Conservation (phyloP, 2,888 invertebrate genomes). For the Sepioteuthis lessoniana region DNA sequence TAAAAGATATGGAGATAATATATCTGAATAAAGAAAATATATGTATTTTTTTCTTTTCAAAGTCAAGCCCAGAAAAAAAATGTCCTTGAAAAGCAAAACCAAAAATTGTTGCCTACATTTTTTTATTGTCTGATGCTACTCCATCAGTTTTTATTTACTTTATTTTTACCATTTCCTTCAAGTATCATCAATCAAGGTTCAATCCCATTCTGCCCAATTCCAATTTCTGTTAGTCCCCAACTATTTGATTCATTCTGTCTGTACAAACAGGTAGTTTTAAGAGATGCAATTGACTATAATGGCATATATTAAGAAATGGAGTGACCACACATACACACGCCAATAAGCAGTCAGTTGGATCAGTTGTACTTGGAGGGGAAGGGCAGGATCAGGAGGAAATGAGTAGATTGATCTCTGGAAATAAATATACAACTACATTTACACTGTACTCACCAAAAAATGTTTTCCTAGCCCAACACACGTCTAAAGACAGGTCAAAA, state of each 20-base stretch:
- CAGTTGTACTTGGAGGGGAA: neutral
- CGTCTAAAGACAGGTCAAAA: neutral
- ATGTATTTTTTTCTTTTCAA: neutral
- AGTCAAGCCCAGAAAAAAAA: neutral
- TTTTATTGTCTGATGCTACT: neutral
- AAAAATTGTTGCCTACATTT: neutral
- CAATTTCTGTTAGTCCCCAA: neutral
- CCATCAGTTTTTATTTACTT: neutral
- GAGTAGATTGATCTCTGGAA: slow-evolving; percentile 17
- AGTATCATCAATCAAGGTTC: neutral
- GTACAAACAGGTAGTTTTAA: neutral
- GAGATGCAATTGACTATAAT: neutral
- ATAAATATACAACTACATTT: no score
- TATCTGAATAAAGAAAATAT: no score
- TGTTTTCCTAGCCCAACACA: neutral
- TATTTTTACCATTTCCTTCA: neutral
- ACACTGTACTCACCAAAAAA: no score
- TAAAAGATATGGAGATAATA: no score
- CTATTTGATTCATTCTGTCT: neutral
- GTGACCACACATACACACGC: no score
- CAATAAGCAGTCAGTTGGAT: neutral
- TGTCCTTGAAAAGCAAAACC: neutral
- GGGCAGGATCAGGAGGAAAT: neutral
- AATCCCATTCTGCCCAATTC: neutral
- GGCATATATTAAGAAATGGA: neutral